Evolutionary conservation across 2,888 invertebrate species (phyloP).

Genomic region (Petrophora chlorosata): DNA sequence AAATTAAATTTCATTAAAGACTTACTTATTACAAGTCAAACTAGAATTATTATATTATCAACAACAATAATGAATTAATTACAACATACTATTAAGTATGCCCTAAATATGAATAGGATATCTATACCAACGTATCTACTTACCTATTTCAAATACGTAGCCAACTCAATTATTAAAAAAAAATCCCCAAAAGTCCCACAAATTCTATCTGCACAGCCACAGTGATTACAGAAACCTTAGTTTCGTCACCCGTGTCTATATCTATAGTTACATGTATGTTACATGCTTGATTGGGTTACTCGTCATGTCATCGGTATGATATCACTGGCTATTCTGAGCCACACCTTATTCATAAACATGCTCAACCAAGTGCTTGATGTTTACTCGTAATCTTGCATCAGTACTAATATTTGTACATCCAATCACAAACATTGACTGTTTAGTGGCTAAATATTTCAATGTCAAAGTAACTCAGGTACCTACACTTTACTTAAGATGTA

Average conservation of each 20-base stretch:
- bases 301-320: slow-evolving; percentile 46
- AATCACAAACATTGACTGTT: slow-evolving; percentile 13
- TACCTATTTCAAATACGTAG: too few relatives aligned
- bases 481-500: too few relatives aligned
- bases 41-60: too few relatives aligned
- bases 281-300: slow-evolving; percentile 56
- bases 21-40: too few relatives aligned
- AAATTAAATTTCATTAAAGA: too few relatives aligned
- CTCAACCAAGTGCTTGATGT: slow-evolving; percentile 33
- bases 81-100: too few relatives aligned
- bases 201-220: too few relatives aligned
- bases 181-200: too few relatives aligned
- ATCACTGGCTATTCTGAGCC: slow-evolving; percentile 55
- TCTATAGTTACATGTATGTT: neutral
- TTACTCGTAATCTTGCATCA: slow-evolving; percentile 20
- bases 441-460: slow-evolving; percentile 10
- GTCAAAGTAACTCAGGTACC: slow-evolving; percentile 11
- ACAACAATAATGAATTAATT: too few relatives aligned
- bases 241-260: slow-evolving; percentile 14
- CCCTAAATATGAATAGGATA: too few relatives aligned
- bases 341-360: slow-evolving; percentile 49
- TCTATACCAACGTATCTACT: too few relatives aligned
- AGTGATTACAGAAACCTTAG: slow-evolving; percentile 2
- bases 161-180: too few relatives aligned
- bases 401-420: slow-evolving; percentile 30